Evolutionary conservation across 2,797 vertebrate species (phyloP), one percentile per base, ranked within the genome.

Genomic region (Oreonectes daqikongensis): DNA sequence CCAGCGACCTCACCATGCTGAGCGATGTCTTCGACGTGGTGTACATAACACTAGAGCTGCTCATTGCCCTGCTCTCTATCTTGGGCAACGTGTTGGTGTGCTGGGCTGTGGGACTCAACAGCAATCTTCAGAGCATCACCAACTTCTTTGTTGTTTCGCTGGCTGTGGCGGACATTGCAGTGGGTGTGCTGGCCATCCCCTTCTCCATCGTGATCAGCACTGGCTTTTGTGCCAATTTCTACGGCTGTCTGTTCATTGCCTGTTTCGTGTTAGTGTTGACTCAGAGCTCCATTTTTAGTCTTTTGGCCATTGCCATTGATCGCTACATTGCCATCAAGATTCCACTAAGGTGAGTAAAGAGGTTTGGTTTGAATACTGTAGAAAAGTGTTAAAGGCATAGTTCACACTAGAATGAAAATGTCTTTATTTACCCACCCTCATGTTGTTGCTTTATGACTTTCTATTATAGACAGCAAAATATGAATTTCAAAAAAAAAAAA

Each of bases 211-310:
- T 92, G 84, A 97, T 99, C 92, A 99, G 97, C 92, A 96, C 89
- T 0, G 97, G 97, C 28, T 97, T 99, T 92, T 98, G 96, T 69
- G 94, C 96, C 44, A 93, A 93, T 85, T 98, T 97, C 91, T 95
- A 97, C 0, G 95, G 95, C 83, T 99, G 97, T 89, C 94, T 99
- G 59, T 99, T 99, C 90, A 94, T 98, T 0, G 96, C 95, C 82
- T 99, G 97, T 89, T 99, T 99, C 0, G 95, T 98, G 28, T 90
- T 99, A 87, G 94, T 99, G 60, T 90, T 99, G 89, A 99, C 97
- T 0, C 97, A 99, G 93, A 98, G 95, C 84, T 99, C 97, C 35
- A 99, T 99, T 91, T 99, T 99, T 93, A 98, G 96, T 87, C 94
- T 98, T 78, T 91, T 99, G 11, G 97, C 97, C 55, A 98, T 99